Evolutionary conservation across 2,797 vertebrate species (phyloP).

Genomic region (Pseudomugil tenellus): DNA sequence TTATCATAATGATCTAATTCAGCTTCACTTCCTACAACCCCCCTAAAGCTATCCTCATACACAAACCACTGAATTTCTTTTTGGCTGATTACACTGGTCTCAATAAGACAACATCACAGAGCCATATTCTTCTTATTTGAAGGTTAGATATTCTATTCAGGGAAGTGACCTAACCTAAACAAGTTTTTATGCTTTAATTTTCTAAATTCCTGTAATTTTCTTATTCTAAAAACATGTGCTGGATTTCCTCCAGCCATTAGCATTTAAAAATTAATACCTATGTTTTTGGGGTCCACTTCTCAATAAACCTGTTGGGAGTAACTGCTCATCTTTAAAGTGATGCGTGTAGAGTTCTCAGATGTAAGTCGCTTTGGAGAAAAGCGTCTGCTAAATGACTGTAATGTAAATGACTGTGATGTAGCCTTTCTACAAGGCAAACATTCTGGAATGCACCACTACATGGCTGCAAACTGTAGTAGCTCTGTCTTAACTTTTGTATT

Average conservation of each 20-base stretch:
- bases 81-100: too few relatives aligned
- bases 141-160: background rate
- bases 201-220: background rate
- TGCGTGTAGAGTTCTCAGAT: background rate
- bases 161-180: background rate
- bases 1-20: conserved; percentile 62
- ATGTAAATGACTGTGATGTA: too few relatives aligned
- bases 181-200: background rate
- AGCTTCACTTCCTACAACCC: conserved; percentile 63
- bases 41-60: conserved; percentile 54
- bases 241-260: background rate
- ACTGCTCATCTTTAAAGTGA: background rate
- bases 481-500: too few relatives aligned
- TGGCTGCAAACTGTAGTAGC: too few relatives aligned
- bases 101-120: too few relatives aligned
- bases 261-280: background rate
- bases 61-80: too few relatives aligned
- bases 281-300: background rate
- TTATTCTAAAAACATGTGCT: background rate
- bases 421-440: background rate
- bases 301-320: background rate
- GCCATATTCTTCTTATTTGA: background rate
- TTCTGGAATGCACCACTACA: too few relatives aligned
- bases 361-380: too few relatives aligned
- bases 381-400: too few relatives aligned